Percentiles rank a stretch among this genome's conserved stretches.
phyloP scores from a whole-genome alignment of 2,888 invertebrate species.

The Orthonevra nobilis region DNA sequence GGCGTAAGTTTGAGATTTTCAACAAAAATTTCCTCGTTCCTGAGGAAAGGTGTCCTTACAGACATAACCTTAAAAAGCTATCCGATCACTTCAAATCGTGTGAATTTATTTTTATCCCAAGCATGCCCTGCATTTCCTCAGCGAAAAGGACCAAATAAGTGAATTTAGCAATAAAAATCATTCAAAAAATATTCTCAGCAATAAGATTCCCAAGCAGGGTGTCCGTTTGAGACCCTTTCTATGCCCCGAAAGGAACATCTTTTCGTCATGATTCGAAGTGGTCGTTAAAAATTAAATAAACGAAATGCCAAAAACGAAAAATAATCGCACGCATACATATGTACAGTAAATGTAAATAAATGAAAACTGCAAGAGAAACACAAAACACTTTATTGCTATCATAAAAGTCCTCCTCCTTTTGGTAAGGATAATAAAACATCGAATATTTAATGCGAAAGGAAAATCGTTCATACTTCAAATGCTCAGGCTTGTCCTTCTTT shows the following conservation, averaged over 20 bases:
- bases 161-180: constrained; percentile 6
- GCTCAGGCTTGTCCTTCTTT: constrained; percentile 16
- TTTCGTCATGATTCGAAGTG: constrained; percentile 41
- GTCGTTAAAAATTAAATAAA: constrained; percentile 63
- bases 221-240: background rate
- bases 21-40: too few relatives aligned
- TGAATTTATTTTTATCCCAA: too few relatives aligned
- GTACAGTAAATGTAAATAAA: constrained; percentile 55
- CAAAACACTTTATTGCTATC: constrained; percentile 65
- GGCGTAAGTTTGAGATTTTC: too few relatives aligned
- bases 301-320: constrained; percentile 16
- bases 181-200: background rate
- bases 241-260: constrained; percentile 5
- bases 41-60: too few relatives aligned
- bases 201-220: background rate
- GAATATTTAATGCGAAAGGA: constrained; percentile 47
- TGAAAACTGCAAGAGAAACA: constrained; percentile 55
- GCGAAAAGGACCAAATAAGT: constrained; percentile 3
- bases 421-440: constrained; percentile 50
- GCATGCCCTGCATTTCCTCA: too few relatives aligned
- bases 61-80: too few relatives aligned
- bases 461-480: constrained; percentile 47
- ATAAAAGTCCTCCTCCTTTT: constrained; percentile 47
- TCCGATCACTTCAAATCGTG: too few relatives aligned
- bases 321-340: constrained; percentile 3